A percentile compares a stretch with the other conserved stretches of the same genome.
These are phyloP conservation scores for Siphamia tubifer DNA, from an alignment of 2,113 vertebrate species.

Conservation along the genomic window DNA sequence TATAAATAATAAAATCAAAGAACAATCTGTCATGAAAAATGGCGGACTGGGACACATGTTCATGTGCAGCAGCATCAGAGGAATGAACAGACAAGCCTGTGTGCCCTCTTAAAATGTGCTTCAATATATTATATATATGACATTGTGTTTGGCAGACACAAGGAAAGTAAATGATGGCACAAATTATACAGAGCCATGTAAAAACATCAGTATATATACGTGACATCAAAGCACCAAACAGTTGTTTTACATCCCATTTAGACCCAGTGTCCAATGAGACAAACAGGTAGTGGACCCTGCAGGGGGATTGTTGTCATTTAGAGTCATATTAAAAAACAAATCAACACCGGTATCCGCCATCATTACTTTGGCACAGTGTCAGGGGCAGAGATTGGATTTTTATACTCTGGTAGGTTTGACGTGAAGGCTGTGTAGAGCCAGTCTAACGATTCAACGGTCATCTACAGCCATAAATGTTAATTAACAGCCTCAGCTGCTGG, in stretches of 20 bases:
- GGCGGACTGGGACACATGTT: too few relatives aligned
- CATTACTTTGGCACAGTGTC: conserved; percentile 51
- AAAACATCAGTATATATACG: neutral
- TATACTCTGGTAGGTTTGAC: conserved; percentile 50
- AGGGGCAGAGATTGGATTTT: conserved; percentile 57
- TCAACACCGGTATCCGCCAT: conserved; percentile 44
- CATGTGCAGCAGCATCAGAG: too few relatives aligned
- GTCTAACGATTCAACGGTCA: conserved; percentile 61
- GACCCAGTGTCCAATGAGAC: neutral
- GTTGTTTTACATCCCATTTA: neutral
- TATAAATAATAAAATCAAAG: too few relatives aligned
- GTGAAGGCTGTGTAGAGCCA: conserved; percentile 42
- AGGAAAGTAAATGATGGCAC: neutral
- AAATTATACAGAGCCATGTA: neutral
- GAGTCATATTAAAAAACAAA: conserved; percentile 50
- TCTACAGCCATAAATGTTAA: conserved; percentile 69
- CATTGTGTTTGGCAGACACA: neutral
- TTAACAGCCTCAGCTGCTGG: conserved; percentile 62
- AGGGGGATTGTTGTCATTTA: conserved; percentile 21
- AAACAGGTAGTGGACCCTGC: conserved; percentile 2
- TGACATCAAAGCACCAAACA: neutral
- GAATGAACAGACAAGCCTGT: too few relatives aligned
- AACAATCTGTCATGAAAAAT: too few relatives aligned
- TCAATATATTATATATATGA: too few relatives aligned
- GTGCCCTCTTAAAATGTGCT: too few relatives aligned